A percentile compares a stretch with the other conserved stretches of the same genome.
Evolutionary conservation across 2,888 invertebrate species (phyloP).

Genomic region (Microplitis manilae): DNA sequence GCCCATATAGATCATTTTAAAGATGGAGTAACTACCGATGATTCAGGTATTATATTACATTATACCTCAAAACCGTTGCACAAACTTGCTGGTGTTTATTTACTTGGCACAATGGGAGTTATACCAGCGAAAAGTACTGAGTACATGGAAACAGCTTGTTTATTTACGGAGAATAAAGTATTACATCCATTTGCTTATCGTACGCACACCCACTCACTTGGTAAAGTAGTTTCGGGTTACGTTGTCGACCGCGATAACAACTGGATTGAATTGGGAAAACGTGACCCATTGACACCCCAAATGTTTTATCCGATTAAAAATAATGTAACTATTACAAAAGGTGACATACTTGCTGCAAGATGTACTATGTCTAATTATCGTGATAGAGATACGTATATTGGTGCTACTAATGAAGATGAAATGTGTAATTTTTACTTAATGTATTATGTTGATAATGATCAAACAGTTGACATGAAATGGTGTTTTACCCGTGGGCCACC

Average conservation of each 20-base stretch:
- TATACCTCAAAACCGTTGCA: conserved; percentile 85
- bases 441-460: conserved; percentile 88
- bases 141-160: conserved; percentile 94
- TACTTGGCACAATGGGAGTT: conserved; percentile 89
- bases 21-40: conserved; percentile 82
- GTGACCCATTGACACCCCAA: conserved; percentile 90
- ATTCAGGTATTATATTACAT: conserved; percentile 86
- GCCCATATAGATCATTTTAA: conserved; percentile 77
- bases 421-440: conserved; percentile 98
- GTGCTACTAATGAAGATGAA: conserved; percentile 89
- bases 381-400: conserved; percentile 78
- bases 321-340: conserved; percentile 76
- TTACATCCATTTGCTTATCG: conserved; percentile 97
- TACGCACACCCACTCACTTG: conserved; percentile 93
- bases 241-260: conserved; percentile 73
- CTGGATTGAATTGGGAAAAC: conserved; percentile 90
- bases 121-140: conserved; percentile 82
- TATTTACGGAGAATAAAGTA: conserved; percentile 83
- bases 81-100: conserved; percentile 91
- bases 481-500: conserved; percentile 91
- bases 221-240: conserved; percentile 89
- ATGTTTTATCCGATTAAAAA: conserved; percentile 92
- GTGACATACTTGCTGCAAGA: conserved; percentile 88
- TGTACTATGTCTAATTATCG: conserved; percentile 92
- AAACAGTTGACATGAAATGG: conserved; percentile 84